These are phyloP conservation scores for Pollicipes pollicipes DNA, from an alignment of 1,140 invertebrate species.

Conservation along the genomic window DNA sequence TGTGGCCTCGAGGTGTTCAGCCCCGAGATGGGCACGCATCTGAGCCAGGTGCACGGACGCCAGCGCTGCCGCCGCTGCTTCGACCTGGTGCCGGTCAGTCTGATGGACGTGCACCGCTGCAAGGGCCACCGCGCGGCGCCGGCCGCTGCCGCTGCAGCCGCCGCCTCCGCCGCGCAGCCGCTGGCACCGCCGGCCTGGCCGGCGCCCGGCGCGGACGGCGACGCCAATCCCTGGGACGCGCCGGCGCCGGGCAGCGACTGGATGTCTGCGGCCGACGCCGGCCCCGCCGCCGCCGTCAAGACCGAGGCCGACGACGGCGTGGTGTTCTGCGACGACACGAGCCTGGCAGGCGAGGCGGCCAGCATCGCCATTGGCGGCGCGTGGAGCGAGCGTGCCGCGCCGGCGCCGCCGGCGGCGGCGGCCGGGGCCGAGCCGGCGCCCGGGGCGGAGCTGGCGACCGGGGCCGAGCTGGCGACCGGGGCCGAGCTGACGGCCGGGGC, in stretches of 20 bases:
- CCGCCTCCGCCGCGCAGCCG: too few relatives aligned
- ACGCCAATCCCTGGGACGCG: too few relatives aligned
- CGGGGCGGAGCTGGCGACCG: too few relatives aligned
- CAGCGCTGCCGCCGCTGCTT: background rate
- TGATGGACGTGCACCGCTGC: background rate
- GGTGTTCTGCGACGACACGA: background rate
- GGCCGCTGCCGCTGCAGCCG: too few relatives aligned
- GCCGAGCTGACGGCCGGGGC: too few relatives aligned
- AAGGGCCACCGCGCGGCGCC: background rate
- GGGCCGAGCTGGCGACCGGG: too few relatives aligned
- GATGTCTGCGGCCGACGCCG: too few relatives aligned
- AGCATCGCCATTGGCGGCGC: background rate
- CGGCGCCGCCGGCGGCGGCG: too few relatives aligned
- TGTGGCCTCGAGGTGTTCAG: background rate
- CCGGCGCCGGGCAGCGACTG: background rate
- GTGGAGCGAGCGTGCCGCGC: background rate
- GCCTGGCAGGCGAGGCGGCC: too few relatives aligned
- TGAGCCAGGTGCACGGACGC: background rate
- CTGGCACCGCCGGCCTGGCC: too few relatives aligned
- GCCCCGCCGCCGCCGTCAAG: background rate
- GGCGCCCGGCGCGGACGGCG: too few relatives aligned
- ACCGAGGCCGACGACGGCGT: background rate
- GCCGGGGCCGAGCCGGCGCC: too few relatives aligned
- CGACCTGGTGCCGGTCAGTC: background rate
- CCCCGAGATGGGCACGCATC: background rate